Base-by-base conservation (phyloP, 2,888 invertebrate species). In the Oligia latruncula region DNA sequence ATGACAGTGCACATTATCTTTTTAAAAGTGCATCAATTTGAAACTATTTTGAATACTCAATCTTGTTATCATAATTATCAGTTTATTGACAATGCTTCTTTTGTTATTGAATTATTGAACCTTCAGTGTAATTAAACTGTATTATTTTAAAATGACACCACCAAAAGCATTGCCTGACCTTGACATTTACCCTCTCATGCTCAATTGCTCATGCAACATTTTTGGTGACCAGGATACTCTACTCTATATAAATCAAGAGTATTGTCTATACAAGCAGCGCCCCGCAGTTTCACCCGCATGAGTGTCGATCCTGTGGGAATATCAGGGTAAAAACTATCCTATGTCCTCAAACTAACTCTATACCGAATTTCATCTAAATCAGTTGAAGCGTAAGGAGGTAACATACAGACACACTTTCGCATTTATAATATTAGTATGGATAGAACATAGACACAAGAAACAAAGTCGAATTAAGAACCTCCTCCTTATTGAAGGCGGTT, bases 61-160 rank as follows among this genome's bases (percentile, higher is more conserved):
- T 62, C 11, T 65, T 71, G 15, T 40, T 76, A 58, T 67, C 66
- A 46, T 43, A 70, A 70, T 70, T 70, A 43, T 72, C 35, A 64
- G n/a, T 82, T 49, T 77, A 15, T 65, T 72, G 15, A 72, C 68
- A 83, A 78, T 49, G 68, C 20, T 43, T 35, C 8, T 68, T 83
- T 67, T 77, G 67, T 68, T 83, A 60, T 65, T 65, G 11, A 43
- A 52, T 81, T n/a, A n/a, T n/a, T n/a, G n/a, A n/a, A n/a, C 29
- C n/a, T 75, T 43, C 17, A 9, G 4, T 0, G 9, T 70, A 46
- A 64, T 64, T 68, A 17, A n/a, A 40, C 29, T 35, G 13, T 40
- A 46, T 49, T 80, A 15, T 52, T 52, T 35, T 49, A 20, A 55
- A 79, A 35, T 67, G 8, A 29, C 35, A 2, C 29, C 17, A 29